phyloP scores from a whole-genome alignment of 2,888 invertebrate species.

The Adela reaumurella region DNA sequence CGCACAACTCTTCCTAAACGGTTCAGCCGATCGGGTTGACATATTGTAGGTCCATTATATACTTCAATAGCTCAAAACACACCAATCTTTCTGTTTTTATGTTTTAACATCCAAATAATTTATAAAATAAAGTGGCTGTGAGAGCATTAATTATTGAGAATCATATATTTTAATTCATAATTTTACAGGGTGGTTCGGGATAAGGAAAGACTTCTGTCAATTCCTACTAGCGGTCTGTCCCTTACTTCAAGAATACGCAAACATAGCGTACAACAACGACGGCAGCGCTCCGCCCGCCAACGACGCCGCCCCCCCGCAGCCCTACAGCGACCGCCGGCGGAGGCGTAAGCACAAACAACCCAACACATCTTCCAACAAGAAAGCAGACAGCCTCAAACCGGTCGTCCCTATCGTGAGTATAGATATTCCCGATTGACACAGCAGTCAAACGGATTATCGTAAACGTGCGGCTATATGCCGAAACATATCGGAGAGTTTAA shows the following conservation, averaged over 20 bases:
- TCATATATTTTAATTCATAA: too few relatives aligned
- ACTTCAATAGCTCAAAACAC: too few relatives aligned
- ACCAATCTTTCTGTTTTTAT: too few relatives aligned
- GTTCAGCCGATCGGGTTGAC: too few relatives aligned
- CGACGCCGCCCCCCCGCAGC: conserved; percentile 37
- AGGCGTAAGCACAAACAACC: conserved; percentile 49
- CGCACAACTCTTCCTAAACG: too few relatives aligned
- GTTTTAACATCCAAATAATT: too few relatives aligned
- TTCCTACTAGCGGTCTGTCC: conserved; percentile 94
- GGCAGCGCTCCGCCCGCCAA: conserved; percentile 29
- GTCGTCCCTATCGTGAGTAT: conserved; percentile 87
- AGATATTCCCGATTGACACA: conserved; percentile 82
- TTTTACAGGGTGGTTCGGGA: conserved; percentile 96
- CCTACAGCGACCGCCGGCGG: conserved; percentile 40
- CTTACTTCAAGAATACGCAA: conserved; percentile 95
- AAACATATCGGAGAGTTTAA: too few relatives aligned
- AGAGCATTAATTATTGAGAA: too few relatives aligned
- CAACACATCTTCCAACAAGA: conserved; percentile 65
- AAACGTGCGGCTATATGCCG: too few relatives aligned
- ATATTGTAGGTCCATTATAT: too few relatives aligned
- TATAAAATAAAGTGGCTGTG: too few relatives aligned
- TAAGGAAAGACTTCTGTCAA: conserved; percentile 95
- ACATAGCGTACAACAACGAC: conserved; percentile 88
- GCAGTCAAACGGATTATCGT: too few relatives aligned
- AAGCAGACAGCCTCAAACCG: conserved; percentile 77